Percentiles rank a stretch among this genome's conserved stretches.
Evolutionary conservation across 2,888 invertebrate species (phyloP).

Genomic region (Eupithecia pulchellata): DNA sequence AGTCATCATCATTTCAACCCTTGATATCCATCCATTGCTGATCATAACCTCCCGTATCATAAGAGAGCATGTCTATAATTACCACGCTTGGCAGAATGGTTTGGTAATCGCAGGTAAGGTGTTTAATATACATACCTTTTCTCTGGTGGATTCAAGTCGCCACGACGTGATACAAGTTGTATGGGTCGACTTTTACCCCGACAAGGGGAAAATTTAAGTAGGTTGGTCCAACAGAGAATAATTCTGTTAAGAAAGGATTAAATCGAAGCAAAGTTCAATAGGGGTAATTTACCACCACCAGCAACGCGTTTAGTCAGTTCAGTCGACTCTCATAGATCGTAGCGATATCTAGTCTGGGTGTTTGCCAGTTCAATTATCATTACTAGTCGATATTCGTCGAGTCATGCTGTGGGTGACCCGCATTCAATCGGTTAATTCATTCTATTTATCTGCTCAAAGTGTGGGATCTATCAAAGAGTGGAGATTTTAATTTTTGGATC

Average conservation of each 20-base stretch:
- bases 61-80: too few species aligned
- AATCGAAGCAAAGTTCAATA: neutral
- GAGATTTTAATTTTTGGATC: neutral
- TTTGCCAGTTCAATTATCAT: constrained; percentile 86
- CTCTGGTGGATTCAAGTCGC: too few species aligned
- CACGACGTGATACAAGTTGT: neutral
- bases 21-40: too few species aligned
- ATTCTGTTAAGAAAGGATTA: neutral
- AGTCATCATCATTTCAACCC: neutral
- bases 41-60: too few species aligned
- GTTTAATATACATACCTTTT: too few species aligned
- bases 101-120: too few species aligned
- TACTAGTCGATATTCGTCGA: constrained; percentile 74
- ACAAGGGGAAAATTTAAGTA: too few species aligned
- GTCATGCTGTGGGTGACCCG: constrained; percentile 85
- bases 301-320: constrained; percentile 14
- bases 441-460: constrained; percentile 84
- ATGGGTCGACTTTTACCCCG: neutral
- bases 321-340: constrained; percentile 70
- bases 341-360: constrained; percentile 80
- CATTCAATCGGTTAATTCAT: constrained; percentile 86
- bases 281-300: constrained; percentile 2
- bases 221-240: too few species aligned
- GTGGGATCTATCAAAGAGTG: constrained; percentile 17
- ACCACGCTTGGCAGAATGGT: too few species aligned